Conservation (phyloP, 1,140 invertebrate species). For the Maniola jurtina region DNA sequence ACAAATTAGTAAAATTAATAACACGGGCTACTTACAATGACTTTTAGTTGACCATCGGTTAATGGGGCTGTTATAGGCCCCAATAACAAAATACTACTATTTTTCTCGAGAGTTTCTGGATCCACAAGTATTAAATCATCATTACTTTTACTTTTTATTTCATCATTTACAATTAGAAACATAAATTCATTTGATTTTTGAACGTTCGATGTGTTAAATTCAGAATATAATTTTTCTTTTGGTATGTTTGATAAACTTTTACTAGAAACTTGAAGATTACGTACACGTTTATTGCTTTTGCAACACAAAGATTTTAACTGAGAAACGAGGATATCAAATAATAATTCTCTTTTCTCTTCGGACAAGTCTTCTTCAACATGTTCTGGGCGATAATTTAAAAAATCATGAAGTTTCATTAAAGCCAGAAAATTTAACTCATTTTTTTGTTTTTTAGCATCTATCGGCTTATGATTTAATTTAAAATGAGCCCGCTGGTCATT, state of each 20-base stretch:
- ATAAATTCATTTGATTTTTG: slow-evolving; percentile 50
- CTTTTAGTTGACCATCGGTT: slow-evolving; percentile 53
- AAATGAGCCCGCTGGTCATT: slow-evolving; percentile 41
- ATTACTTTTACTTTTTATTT: slow-evolving; percentile 54
- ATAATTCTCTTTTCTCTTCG: slow-evolving; percentile 59
- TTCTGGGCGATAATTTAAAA: slow-evolving; percentile 44
- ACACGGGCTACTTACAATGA: slow-evolving; percentile 48
- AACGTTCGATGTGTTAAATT: slow-evolving; percentile 3
- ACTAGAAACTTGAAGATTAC: slow-evolving; percentile 14
- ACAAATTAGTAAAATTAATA: not conserved
- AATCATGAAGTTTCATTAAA: slow-evolving; percentile 53
- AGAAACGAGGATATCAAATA: slow-evolving; percentile 60
- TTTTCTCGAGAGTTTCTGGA: slow-evolving; percentile 61
- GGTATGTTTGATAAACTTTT: slow-evolving; percentile 14
- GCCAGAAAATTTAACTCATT: slow-evolving; percentile 48
- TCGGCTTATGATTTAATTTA: slow-evolving; percentile 56
- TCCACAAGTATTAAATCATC: slow-evolving; percentile 61
- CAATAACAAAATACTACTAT: slow-evolving; percentile 62
- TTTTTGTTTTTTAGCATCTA: slow-evolving; percentile 41
- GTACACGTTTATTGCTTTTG: slow-evolving; percentile 40
- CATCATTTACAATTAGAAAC: slow-evolving; percentile 68
- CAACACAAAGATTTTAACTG: slow-evolving; percentile 67
- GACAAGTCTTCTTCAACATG: slow-evolving; percentile 27
- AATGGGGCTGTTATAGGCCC: slow-evolving; percentile 59
- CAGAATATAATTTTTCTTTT: slow-evolving; percentile 6